A percentile compares a stretch with the other conserved stretches of the same genome.
Evolutionary conservation across 2,797 vertebrate genomes (phyloP).

Genomic region (Arrhamphus sclerolepis): DNA sequence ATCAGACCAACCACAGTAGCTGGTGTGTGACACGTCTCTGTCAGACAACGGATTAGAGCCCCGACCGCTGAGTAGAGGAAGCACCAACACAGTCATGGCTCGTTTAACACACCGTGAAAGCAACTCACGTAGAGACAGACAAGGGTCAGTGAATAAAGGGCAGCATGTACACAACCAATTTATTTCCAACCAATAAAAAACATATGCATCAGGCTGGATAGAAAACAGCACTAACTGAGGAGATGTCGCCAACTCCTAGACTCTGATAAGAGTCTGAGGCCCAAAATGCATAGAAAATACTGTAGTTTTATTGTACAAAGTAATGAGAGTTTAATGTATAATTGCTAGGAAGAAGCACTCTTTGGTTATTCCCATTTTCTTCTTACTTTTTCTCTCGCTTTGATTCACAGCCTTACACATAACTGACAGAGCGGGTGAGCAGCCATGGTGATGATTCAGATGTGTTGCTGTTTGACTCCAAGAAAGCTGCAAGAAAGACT

Average conservation of each 20-base stretch:
- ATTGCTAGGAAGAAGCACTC: conserved; percentile 1
- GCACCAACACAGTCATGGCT: conserved; percentile 77
- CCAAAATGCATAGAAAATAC: no score
- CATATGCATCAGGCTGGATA: conserved; percentile 58
- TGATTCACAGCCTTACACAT: conserved; percentile 47
- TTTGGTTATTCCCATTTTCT: conserved; percentile 2
- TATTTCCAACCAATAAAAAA: conserved; percentile 70
- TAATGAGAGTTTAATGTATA: not conserved
- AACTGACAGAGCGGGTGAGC: conserved; percentile 35
- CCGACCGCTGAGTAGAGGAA: conserved; percentile 34
- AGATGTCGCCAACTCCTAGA: conserved; percentile 23
- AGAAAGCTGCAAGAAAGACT: conserved; percentile 7
- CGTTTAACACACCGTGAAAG: conserved; percentile 76
- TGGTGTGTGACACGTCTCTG: conserved; percentile 62
- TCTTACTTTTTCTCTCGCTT: conserved; percentile 42
- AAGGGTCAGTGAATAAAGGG: conserved; percentile 71
- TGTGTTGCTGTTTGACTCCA: conserved; percentile 42
- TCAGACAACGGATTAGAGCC: conserved; percentile 67
- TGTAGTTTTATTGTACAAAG: no score
- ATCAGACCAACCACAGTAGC: conserved; percentile 64
- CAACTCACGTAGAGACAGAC: conserved; percentile 68
- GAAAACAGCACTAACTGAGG: conserved; percentile 31
- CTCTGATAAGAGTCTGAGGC: no score
- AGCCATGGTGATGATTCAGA: conserved; percentile 48
- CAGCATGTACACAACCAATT: conserved; percentile 70